Percentiles rank a stretch among this genome's conserved stretches.
Conservation (phyloP, 2,888 invertebrate genomes). For the Epistrophe eligans region DNA sequence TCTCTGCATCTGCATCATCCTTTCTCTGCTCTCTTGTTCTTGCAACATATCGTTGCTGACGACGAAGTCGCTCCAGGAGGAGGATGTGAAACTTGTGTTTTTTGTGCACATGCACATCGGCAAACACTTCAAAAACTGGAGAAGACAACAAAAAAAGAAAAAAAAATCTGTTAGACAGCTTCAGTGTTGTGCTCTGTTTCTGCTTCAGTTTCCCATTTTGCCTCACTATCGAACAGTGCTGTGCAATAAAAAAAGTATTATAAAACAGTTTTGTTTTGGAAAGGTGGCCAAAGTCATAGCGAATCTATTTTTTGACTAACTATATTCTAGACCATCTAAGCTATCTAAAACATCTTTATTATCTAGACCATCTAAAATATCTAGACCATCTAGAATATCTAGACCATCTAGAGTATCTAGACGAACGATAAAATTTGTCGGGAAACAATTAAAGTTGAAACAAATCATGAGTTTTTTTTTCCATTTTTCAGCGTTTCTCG, state of each 20-base stretch:
- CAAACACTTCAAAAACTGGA: conserved; percentile 63
- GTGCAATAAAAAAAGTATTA: background rate
- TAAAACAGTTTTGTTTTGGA: background rate
- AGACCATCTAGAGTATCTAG: too few species aligned
- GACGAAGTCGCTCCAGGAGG: conserved; percentile 8
- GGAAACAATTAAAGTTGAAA: too few species aligned
- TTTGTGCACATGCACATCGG: conserved; percentile 69
- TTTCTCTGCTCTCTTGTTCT: background rate
- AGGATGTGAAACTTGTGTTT: conserved; percentile 67
- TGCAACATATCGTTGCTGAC: conserved; percentile 1
- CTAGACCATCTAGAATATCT: too few species aligned
- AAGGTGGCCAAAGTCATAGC: too few species aligned
- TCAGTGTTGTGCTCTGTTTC: conserved; percentile 32
- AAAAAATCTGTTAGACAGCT: conserved; percentile 63
- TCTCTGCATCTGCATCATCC: background rate
- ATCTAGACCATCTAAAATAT: background rate
- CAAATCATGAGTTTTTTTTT: too few species aligned
- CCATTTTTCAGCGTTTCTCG: too few species aligned
- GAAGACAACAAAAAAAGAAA: conserved; percentile 59
- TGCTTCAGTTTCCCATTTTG: background rate
- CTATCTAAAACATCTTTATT: too few species aligned
- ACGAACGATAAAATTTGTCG: too few species aligned
- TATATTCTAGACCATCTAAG: too few species aligned
- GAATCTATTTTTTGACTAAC: too few species aligned
- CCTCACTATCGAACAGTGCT: background rate